Evolutionary conservation across 2,888 invertebrate genomes (phyloP).

Genomic region (Diarsia brunnea): DNA sequence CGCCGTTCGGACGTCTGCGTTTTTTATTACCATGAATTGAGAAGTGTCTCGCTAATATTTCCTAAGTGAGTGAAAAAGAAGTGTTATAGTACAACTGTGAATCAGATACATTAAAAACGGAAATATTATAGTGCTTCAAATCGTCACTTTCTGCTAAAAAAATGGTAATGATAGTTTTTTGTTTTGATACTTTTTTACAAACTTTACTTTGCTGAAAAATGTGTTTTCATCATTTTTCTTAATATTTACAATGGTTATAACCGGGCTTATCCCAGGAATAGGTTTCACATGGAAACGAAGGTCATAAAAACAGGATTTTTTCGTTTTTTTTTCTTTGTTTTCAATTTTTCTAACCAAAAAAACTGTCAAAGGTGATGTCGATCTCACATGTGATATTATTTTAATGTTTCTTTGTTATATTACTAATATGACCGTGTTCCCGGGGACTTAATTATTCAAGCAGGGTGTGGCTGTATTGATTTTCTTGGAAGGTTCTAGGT

Average conservation of each 20-base stretch:
- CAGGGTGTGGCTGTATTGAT: slow-evolving; percentile 91
- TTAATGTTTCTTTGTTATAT: slow-evolving; percentile 78
- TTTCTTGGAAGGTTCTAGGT: slow-evolving; percentile 90
- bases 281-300: slow-evolving; percentile 43
- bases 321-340: slow-evolving; percentile 88
- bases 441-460: slow-evolving; percentile 87
- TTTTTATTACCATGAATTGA: slow-evolving; percentile 81
- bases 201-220: slow-evolving; percentile 83
- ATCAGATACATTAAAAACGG: slow-evolving; percentile 58
- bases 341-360: slow-evolving; percentile 89
- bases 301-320: slow-evolving; percentile 77
- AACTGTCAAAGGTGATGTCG: slow-evolving; percentile 85
- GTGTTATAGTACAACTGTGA: slow-evolving; percentile 72
- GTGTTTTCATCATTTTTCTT: slow-evolving; percentile 77
- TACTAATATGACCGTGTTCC: slow-evolving; percentile 73
- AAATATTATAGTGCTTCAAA: slow-evolving; percentile 61
- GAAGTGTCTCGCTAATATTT: slow-evolving; percentile 75
- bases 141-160: slow-evolving; percentile 79
- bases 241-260: slow-evolving; percentile 60
- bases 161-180: slow-evolving; percentile 91
- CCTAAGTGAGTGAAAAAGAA: slow-evolving; percentile 77
- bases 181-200: slow-evolving; percentile 91
- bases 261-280: slow-evolving; percentile 45
- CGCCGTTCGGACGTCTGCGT: slow-evolving; percentile 86
- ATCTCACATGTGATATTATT: slow-evolving; percentile 86